A percentile compares a stretch with the other conserved stretches of the same genome.
These are phyloP conservation scores for Tetraneura akinire DNA, from an alignment of 1,140 invertebrate species.

Conservation along the genomic window DNA sequence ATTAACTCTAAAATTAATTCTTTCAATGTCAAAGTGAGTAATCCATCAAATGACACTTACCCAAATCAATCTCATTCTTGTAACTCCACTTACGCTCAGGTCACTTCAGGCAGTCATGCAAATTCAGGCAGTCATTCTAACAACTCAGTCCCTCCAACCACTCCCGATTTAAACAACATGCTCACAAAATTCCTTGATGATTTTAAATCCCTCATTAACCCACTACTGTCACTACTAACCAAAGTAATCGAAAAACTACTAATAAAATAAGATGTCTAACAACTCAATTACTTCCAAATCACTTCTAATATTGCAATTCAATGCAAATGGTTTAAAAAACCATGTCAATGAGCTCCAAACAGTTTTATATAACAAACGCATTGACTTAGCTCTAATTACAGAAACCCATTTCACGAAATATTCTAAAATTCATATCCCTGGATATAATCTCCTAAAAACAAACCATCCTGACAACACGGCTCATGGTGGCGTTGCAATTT, in stretches of 20 bases:
- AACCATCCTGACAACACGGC: too few species aligned
- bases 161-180: not conserved
- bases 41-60: not conserved
- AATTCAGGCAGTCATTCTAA: too few species aligned
- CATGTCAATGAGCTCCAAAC: too few species aligned
- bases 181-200: not conserved
- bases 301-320: slow-evolving; percentile 8
- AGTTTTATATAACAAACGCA: too few species aligned
- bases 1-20: not conserved
- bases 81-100: not conserved
- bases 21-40: not conserved
- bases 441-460: too few species aligned
- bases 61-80: not conserved
- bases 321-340: not conserved
- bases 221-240: slow-evolving; percentile 1
- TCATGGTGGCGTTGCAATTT: too few species aligned
- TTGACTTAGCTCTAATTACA: too few species aligned
- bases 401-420: too few species aligned
- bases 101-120: not conserved
- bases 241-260: not conserved
- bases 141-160: not conserved
- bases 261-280: not conserved
- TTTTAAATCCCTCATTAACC: slow-evolving; percentile 9
- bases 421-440: too few species aligned
- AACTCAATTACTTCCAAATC: not conserved